Base-by-base conservation (phyloP, 2,797 vertebrate species). In the Notoglanidium macrostoma region DNA sequence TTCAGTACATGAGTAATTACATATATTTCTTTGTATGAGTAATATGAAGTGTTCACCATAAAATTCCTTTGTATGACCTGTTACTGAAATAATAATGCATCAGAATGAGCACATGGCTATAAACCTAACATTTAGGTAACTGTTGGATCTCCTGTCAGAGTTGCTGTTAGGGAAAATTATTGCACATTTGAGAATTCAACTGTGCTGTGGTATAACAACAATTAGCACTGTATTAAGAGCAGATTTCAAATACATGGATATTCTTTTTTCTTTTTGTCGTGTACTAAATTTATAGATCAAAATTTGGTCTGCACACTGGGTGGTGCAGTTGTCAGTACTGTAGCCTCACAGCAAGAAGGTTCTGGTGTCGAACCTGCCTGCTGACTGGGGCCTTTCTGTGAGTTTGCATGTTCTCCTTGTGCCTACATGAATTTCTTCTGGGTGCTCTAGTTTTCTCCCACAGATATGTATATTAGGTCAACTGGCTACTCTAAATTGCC, bases 121-220 rank as follows among this genome's bases (percentile, higher is more conserved):
- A 76, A 76, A 51, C 44, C 73, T 74, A 46, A 23, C 19, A 49
- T 74, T 74, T 74, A 74, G 46, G 73, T 76, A 46, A 49, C 44
- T 51, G 44, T 51, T 55, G 49, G 49, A 55, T 4, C 35, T 80
- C 15, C 35, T 61, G 55, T 44, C 29, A 10, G 17, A 55, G 35
- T 29, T 78, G n/a, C 74, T 79, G 54, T 40, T 57, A n/a, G 44
- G 49, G 72, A 74, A 74, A 74, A 51, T 74, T 1, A 74, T 46
- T 46, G 21, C 19, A 0, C 35, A 49, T 72, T 72, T 72, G 35
- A 72, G 19, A 72, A 72, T 74, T 44, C 40, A 10, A 73, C 35
- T 21, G 68, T 44, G 68, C 14, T 15, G 26, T 78, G n/a, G 23
- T 17, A 44, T 63, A 19, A 63, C 57, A 81, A 17, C 35, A 8